Conservation (phyloP, 2,888 invertebrate species). For the Caenorhabditis sinica region DNA sequence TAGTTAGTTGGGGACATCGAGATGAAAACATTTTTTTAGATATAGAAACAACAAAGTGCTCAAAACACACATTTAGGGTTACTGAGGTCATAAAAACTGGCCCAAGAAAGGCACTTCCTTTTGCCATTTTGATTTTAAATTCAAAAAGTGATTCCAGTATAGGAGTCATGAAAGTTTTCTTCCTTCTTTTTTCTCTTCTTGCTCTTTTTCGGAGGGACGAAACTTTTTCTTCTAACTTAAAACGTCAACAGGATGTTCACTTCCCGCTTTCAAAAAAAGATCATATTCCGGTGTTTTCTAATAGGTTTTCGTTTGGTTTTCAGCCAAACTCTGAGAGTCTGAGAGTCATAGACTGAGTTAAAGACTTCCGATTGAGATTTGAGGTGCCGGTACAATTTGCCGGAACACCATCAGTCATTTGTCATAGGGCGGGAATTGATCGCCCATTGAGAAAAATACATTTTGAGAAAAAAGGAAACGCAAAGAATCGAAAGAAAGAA, state of each 20-base stretch:
- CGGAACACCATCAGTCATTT: not conserved
- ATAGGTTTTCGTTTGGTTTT: not conserved
- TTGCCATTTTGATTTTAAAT: slow-evolving; percentile 16
- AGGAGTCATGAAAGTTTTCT: slow-evolving; percentile 9
- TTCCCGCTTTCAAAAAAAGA: slow-evolving; percentile 45
- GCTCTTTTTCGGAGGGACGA: slow-evolving; percentile 12
- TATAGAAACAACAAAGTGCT: not conserved
- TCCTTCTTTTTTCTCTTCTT: not conserved
- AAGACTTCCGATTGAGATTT: slow-evolving; percentile 1
- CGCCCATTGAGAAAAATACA: not conserved
- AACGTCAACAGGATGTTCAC: slow-evolving; percentile 59
- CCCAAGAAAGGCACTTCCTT: not conserved
- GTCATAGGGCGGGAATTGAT: not conserved
- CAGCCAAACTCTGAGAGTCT: not conserved
- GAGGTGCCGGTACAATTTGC: not conserved
- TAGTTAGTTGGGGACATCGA: not conserved
- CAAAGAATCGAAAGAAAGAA: slow-evolving; percentile 24
- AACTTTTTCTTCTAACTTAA: not conserved
- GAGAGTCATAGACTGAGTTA: not conserved
- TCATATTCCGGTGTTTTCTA: slow-evolving; percentile 22
- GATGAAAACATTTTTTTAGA: no score
- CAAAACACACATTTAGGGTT: no score
- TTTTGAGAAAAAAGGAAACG: not conserved
- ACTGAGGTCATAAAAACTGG: not conserved
- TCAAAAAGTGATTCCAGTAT: slow-evolving; percentile 37